Evolutionary conservation across 2,113 vertebrate species (phyloP).

Genomic region (Sinosuthora webbiana): DNA sequence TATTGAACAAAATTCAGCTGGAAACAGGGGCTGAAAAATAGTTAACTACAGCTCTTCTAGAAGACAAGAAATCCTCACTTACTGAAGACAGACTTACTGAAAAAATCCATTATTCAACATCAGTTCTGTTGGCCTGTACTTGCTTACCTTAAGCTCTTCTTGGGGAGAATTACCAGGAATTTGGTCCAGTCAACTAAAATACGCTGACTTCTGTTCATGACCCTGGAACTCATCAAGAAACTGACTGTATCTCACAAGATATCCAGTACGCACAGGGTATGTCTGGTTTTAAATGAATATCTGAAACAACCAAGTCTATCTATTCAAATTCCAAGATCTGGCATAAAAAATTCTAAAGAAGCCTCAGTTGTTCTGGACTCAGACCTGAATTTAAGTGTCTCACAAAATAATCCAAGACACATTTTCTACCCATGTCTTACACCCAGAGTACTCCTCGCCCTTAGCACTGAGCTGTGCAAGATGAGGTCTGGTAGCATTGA

Average conservation of each 20-base stretch:
- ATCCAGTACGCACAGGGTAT: accelerated
- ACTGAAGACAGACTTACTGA: background rate
- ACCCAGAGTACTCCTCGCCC: background rate
- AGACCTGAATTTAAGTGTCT: background rate
- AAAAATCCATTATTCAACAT: background rate
- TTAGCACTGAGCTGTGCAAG: background rate
- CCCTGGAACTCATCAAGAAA: background rate
- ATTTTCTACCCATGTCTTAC: background rate
- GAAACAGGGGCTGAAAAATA: background rate
- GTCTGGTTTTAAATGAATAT: background rate
- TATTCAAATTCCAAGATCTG: background rate
- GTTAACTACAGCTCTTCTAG: background rate
- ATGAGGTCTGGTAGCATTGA: background rate
- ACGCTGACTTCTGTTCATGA: background rate
- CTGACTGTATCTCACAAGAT: background rate
- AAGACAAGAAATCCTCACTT: background rate
- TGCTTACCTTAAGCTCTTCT: background rate
- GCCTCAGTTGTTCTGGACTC: background rate
- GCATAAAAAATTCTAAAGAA: background rate
- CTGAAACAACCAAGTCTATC: background rate
- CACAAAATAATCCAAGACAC: accelerated
- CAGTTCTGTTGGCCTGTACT: background rate
- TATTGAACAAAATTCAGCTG: background rate
- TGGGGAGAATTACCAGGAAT: background rate
- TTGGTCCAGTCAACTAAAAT: background rate